phyloP scores from a whole-genome alignment of 2,888 invertebrate species.

The Busseola fusca region DNA sequence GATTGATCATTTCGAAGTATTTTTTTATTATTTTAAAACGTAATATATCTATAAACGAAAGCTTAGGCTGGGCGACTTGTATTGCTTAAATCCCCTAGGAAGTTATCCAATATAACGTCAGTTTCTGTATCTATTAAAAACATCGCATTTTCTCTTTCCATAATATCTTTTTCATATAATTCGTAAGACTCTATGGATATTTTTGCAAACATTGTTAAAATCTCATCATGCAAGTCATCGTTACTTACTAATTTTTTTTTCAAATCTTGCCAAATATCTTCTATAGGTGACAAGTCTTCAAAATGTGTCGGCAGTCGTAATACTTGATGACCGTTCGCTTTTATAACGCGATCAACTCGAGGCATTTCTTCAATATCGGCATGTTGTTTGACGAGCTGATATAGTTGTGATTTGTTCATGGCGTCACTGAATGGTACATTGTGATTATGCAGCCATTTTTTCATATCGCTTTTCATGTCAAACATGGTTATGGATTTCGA shows the following conservation, averaged over 20 bases:
- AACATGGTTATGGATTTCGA: constrained; percentile 65
- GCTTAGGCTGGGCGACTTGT: not conserved
- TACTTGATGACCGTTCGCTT: constrained; percentile 72
- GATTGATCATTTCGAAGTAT: not conserved
- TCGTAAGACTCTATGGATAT: constrained; percentile 50
- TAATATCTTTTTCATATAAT: constrained; percentile 53
- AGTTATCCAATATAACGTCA: constrained; percentile 61
- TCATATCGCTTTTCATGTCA: constrained; percentile 72
- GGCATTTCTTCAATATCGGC: constrained; percentile 50
- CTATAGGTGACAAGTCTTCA: constrained; percentile 68
- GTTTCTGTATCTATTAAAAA: constrained; percentile 61
- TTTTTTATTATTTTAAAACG: not conserved
- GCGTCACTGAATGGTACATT: constrained; percentile 69
- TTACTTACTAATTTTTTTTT: constrained; percentile 23
- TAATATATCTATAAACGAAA: not conserved
- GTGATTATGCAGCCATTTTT: constrained; percentile 68
- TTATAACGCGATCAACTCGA: constrained; percentile 68
- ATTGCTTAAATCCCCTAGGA: constrained; percentile 17
- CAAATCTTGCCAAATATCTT: constrained; percentile 69
- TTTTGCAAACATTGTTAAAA: constrained; percentile 17
- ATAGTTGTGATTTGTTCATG: constrained; percentile 74
- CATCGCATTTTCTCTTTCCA: constrained; percentile 63
- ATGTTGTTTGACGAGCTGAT: constrained; percentile 67
- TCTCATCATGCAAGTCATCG: constrained; percentile 30
- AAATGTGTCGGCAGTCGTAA: constrained; percentile 69